Evolutionary conservation across 2,113 vertebrate genomes (phyloP), one percentile per base, ranked within the genome.

Genomic region (Penelope pileata): DNA sequence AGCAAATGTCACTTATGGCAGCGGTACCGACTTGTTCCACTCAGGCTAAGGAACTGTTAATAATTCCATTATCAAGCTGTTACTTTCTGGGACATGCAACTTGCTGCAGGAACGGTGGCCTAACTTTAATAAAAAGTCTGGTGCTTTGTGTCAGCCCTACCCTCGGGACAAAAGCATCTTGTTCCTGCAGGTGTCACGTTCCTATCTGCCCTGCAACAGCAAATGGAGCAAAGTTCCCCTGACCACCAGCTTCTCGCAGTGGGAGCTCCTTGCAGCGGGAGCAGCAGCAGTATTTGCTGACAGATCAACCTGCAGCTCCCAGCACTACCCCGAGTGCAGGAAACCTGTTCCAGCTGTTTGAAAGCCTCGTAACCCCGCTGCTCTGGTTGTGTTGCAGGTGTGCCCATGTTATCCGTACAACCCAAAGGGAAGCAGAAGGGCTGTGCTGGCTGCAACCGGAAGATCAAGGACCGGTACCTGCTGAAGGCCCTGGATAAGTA

Each of bases 391-490:
- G 29, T 98, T 98, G 89, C 97, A 98, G 99, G 99, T 96, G 99
- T 99, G 97, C 99, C 99, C 10, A 99, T 99, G 99, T 98, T 99
- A 96, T 99, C 99, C 56, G 99, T 99, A 74, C 99, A 99, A 95
- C 99, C 99, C 97, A 99, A 99, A 97, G 99, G 99, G 96, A 99
- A 99, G 98, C 99, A 99, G 98, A 99, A 99, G 98, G 99, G 99
- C 97, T 99, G 99, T 13, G 99, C 99, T 11, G 99, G 99, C 98
- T 99, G 99, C 97, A 99, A 99, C 98, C 99, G 99, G 32, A 99
- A 99, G 98, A 99, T 99, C 98, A 99, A 99, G 98, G 99, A 99
- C 98, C 99, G 99, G 93, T 99, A 99, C 98, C 99, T 99, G 98
- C 99, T 99, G 98, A 99, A 99, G 98, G 99, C 99, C 16, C 98